These are phyloP conservation scores for Cyclura pinguis DNA, from an alignment of 2,797 vertebrate genomes.

Conservation along the genomic window DNA sequence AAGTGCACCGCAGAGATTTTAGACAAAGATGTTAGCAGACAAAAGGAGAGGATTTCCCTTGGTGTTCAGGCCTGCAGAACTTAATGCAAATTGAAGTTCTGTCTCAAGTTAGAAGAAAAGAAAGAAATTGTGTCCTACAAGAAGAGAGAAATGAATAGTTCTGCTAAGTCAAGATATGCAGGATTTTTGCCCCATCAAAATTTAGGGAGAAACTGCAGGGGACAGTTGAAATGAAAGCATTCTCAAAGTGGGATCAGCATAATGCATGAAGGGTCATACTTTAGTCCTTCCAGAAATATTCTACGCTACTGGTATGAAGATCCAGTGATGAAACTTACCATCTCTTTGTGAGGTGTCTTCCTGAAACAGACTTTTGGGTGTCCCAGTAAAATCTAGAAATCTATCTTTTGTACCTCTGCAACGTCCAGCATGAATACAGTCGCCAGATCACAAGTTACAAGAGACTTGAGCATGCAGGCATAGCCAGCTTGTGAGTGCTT, in stretches of 20 bases:
- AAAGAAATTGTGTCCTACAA: not conserved
- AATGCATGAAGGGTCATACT: not conserved
- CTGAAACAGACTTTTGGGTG: not conserved
- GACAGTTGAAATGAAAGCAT: not conserved
- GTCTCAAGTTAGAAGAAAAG: not conserved
- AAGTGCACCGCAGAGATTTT: not conserved
- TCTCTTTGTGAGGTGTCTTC: not conserved
- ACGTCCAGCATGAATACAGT: not conserved
- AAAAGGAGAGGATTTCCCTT: not conserved
- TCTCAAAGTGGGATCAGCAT: not conserved
- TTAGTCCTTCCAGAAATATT: not conserved
- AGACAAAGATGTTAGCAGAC: not conserved
- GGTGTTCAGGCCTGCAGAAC: not conserved
- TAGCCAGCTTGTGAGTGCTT: not conserved
- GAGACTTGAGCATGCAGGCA: not conserved
- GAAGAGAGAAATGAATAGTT: not conserved
- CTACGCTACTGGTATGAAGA: not conserved
- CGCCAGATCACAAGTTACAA: not conserved
- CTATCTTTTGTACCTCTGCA: too few relatives aligned
- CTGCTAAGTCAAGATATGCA: not conserved
- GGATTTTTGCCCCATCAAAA: not conserved
- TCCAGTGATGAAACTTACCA: not conserved
- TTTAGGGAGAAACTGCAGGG: not conserved
- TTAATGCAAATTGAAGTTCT: not conserved
- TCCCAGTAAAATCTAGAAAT: too few relatives aligned